These are phyloP conservation scores for Hypomecis atomaria DNA, from an alignment of 2,888 invertebrate genomes.

Conservation along the genomic window DNA sequence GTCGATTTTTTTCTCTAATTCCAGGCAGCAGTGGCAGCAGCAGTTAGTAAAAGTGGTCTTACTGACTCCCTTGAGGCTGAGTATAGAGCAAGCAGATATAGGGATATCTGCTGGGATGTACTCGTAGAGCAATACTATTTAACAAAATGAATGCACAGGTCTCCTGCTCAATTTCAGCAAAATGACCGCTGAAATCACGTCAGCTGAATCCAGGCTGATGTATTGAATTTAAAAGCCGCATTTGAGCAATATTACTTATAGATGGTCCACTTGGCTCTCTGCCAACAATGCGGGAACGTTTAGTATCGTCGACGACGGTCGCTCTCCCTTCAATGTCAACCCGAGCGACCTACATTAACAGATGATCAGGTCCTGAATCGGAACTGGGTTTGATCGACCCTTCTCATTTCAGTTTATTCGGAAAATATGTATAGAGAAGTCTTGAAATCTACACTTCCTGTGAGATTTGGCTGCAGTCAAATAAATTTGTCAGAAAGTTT, in stretches of 20 bases:
- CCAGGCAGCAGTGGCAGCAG: no score
- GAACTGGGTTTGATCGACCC: constrained; percentile 11
- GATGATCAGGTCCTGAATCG: constrained; percentile 37
- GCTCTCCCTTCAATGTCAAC: constrained; percentile 73
- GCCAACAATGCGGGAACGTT: constrained; percentile 61
- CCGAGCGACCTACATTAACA: constrained; percentile 58
- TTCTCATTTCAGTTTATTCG: background rate
- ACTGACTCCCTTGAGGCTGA: no score
- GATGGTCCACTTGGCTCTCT: constrained; percentile 64
- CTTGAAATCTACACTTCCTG: background rate
- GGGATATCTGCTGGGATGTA: no score
- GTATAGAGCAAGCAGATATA: no score
- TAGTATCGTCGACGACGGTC: constrained; percentile 56
- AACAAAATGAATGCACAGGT: no score
- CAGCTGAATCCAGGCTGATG: background rate
- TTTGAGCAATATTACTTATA: constrained; percentile 31
- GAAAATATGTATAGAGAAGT: background rate
- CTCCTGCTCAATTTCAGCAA: no score
- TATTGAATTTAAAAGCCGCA: background rate
- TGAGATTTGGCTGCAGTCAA: no score
- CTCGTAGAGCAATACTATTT: no score
- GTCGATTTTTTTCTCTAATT: no score
- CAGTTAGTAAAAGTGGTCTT: no score
- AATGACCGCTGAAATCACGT: constrained; percentile 23
- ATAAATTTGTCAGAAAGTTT: no score